Percentiles rank a stretch among this genome's conserved stretches.
phyloP scores from a whole-genome alignment of 2,888 invertebrate genomes.

The Xylota segnis region DNA sequence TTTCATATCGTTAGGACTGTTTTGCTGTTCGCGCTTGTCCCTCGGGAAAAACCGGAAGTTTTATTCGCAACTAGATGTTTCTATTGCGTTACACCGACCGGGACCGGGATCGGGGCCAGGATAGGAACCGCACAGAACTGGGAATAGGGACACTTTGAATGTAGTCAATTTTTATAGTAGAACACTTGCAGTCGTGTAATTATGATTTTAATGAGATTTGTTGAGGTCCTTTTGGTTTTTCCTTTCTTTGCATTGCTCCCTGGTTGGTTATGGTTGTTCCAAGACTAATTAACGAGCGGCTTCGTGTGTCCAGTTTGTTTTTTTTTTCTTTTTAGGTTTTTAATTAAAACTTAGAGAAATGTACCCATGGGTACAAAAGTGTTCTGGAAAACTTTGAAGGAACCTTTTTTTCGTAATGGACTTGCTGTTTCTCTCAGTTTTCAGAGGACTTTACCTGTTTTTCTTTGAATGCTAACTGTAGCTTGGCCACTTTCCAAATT shows the following conservation, averaged over 20 bases:
- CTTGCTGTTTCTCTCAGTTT: neutral
- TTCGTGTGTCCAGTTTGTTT: constrained; percentile 45
- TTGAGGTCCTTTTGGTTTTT: constrained; percentile 55
- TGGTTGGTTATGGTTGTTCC: constrained; percentile 47
- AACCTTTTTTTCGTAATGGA: neutral
- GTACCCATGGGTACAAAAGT: neutral
- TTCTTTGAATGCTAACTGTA: neutral
- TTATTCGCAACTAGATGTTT: constrained; percentile 51
- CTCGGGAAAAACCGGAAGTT: constrained; percentile 63
- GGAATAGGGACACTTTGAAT: constrained; percentile 33
- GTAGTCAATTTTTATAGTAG: constrained; percentile 48
- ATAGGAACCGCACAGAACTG: neutral
- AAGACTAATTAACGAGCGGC: constrained; percentile 58
- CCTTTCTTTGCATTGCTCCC: constrained; percentile 39
- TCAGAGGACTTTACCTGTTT: neutral
- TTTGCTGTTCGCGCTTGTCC: constrained; percentile 9
- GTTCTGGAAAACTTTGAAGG: neutral
- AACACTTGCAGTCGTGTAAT: constrained; percentile 62
- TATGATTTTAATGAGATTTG: constrained; percentile 75
- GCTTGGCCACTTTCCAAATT: neutral
- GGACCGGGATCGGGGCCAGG: no score
- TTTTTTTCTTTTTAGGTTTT: constrained; percentile 24
- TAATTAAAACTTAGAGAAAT: constrained; percentile 51
- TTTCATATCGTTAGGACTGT: constrained; percentile 24
- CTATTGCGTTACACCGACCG: constrained; percentile 28